Base-by-base conservation (phyloP, 2,888 invertebrate genomes). In the Acanthosepion esculentum region DNA sequence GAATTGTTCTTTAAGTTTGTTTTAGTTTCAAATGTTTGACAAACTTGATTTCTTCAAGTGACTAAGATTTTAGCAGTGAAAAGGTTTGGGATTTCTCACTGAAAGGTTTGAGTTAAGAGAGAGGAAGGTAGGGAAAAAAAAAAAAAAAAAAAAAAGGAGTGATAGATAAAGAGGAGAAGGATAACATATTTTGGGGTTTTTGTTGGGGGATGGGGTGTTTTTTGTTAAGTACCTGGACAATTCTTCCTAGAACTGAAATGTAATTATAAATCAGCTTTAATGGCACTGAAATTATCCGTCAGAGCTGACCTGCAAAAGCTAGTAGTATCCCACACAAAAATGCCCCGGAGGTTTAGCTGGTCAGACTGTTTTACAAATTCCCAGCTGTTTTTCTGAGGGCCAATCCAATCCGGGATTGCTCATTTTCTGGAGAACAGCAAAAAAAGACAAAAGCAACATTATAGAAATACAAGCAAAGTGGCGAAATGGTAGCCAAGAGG, bases 401-500 rank as follows among this genome's bases (percentile, higher is more conserved):
- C 92, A 93, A 93, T 93, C 92, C 48, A 29, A 50, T 93, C 92
- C 92, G 92, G 92, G 92, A 93, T 93, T 93, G 92, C 92, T 93
- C 92, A 93, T 50, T 93, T 55, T 94, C 94, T 94, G 94, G 33
- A 94, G 94, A 94, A 94, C 59, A 94, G 94, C 59, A 94, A 94
- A 94, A 94, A 55, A 33, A 94, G 55, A 94, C 50, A 64, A 48
- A 94, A 64, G 48, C 33, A 55, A 55, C 33, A 94, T 53, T 92
- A 92, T 92, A 92, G 48, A 64, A 64, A 94, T 33, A 64, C 64
- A 55, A 94, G 94, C 94, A 94, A 94, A 94, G 94, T 94, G 94
- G 53, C 33, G 94, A 94, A 94, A 94, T 94, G 94, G 94, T 94
- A 94, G 10, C 10, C 92, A 92, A 18, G 48, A 10, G n/a, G 12